phyloP scores from a whole-genome alignment of 2,888 invertebrate genomes.

The Ochlodes sylvanus region DNA sequence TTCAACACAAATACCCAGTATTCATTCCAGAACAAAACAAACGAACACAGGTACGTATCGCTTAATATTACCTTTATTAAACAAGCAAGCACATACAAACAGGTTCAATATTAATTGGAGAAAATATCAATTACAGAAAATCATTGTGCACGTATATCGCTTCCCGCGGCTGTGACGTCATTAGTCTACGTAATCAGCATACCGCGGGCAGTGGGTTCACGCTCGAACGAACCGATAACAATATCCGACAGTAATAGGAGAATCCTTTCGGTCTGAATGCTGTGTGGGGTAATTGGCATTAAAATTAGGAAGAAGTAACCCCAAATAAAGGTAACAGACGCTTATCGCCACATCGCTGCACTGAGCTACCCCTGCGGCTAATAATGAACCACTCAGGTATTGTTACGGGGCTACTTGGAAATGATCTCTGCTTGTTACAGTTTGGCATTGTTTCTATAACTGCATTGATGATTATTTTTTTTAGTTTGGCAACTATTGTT shows the following conservation, averaged over 20 bases:
- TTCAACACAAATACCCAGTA: background rate
- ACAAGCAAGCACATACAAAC: background rate
- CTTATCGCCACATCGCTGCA: constrained; percentile 75
- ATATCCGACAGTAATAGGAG: constrained; percentile 81
- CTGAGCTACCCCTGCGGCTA: constrained; percentile 55
- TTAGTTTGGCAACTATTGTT: too few species aligned
- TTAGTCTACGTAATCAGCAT: constrained; percentile 46
- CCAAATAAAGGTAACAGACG: constrained; percentile 66
- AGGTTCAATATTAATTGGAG: constrained; percentile 30
- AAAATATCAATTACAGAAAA: constrained; percentile 42
- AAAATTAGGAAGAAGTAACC: constrained; percentile 75
- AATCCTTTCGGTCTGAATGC: constrained; percentile 77
- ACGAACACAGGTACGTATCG: background rate
- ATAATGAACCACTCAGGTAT: constrained; percentile 74
- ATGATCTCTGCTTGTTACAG: constrained; percentile 20
- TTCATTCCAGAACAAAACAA: background rate
- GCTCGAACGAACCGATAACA: constrained; percentile 71
- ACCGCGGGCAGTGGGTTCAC: constrained; percentile 56
- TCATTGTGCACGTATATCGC: constrained; percentile 21
- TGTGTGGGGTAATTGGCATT: constrained; percentile 82
- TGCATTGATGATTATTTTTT: too few species aligned
- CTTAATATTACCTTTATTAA: too few species aligned
- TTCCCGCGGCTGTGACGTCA: constrained; percentile 45
- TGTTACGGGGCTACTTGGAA: constrained; percentile 47
- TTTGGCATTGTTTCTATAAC: background rate